A percentile compares a stretch with the other conserved stretches of the same genome.
These are phyloP conservation scores for Mongoloraphidia duomilia DNA, from an alignment of 2,888 invertebrate genomes.

Conservation along the genomic window DNA sequence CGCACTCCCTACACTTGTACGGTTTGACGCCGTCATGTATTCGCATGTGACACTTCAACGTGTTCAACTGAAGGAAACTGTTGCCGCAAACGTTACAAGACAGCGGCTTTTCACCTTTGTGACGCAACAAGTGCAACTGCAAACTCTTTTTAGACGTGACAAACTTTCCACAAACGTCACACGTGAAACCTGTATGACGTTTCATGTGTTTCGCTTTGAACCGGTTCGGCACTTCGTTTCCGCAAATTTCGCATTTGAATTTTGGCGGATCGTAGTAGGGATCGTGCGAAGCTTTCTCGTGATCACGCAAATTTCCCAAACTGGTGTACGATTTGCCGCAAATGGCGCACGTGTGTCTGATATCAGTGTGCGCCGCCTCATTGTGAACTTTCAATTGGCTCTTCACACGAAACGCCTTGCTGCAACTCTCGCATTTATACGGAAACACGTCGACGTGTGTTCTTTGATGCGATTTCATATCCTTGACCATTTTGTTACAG, in stretches of 20 bases:
- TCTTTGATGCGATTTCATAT: neutral
- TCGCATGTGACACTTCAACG: constrained; percentile 29
- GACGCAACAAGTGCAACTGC: constrained; percentile 32
- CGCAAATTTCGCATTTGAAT: constrained; percentile 21
- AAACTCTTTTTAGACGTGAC: constrained; percentile 32
- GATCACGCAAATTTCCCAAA: constrained; percentile 5
- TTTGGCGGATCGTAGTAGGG: constrained; percentile 12
- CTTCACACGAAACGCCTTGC: constrained; percentile 15
- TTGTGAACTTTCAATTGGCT: constrained; percentile 17
- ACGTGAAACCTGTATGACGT: constrained; percentile 25
- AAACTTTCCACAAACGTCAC: constrained; percentile 36
- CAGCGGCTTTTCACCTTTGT: constrained; percentile 32
- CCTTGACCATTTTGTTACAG: too few relatives aligned
- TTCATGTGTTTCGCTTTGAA: constrained; percentile 15
- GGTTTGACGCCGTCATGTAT: constrained; percentile 34
- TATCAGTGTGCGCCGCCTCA: constrained; percentile 9
- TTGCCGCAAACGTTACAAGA: constrained; percentile 33
- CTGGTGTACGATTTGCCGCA: constrained; percentile 10
- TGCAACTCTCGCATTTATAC: constrained; percentile 5
- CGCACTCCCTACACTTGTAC: constrained; percentile 20
- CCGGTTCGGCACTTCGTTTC: constrained; percentile 19
- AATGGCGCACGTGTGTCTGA: constrained; percentile 8
- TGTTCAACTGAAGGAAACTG: constrained; percentile 31
- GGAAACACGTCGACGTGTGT: neutral
- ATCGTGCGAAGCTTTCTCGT: constrained; percentile 13